These are phyloP conservation scores for Florisuga fusca DNA, from an alignment of 2,797 vertebrate genomes.

Conservation along the genomic window DNA sequence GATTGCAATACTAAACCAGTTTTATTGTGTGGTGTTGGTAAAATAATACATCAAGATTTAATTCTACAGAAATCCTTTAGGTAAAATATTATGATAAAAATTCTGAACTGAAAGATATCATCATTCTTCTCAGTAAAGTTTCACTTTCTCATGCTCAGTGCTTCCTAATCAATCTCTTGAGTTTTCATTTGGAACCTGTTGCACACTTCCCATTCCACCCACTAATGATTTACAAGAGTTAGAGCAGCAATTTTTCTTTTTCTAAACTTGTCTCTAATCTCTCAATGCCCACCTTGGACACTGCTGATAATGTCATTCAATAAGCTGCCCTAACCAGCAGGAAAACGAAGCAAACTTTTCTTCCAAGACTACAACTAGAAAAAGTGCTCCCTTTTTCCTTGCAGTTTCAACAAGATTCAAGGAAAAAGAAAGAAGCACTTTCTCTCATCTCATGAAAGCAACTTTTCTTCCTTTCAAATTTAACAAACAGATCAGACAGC, in stretches of 20 bases:
- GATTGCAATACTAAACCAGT: background rate
- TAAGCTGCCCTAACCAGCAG: background rate
- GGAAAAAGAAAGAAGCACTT: background rate
- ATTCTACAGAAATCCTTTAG: background rate
- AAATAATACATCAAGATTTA: background rate
- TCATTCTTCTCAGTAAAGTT: background rate
- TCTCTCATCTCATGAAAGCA: background rate
- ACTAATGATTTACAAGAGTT: background rate
- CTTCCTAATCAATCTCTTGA: background rate
- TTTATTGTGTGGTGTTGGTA: background rate
- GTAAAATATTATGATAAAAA: background rate
- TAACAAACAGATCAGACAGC: background rate
- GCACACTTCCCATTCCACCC: background rate
- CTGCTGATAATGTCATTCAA: background rate
- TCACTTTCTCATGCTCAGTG: background rate
- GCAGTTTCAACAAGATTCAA: background rate
- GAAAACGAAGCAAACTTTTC: background rate
- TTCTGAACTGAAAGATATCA: background rate
- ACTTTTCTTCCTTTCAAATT: background rate
- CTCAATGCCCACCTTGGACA: accelerated
- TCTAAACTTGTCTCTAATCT: background rate
- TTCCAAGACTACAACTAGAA: background rate
- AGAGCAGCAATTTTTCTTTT: background rate
- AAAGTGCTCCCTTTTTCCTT: background rate
- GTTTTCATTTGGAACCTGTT: background rate